These are phyloP conservation scores for Pluvianellus socialis DNA, from an alignment of 2,113 vertebrate genomes.

Conservation along the genomic window DNA sequence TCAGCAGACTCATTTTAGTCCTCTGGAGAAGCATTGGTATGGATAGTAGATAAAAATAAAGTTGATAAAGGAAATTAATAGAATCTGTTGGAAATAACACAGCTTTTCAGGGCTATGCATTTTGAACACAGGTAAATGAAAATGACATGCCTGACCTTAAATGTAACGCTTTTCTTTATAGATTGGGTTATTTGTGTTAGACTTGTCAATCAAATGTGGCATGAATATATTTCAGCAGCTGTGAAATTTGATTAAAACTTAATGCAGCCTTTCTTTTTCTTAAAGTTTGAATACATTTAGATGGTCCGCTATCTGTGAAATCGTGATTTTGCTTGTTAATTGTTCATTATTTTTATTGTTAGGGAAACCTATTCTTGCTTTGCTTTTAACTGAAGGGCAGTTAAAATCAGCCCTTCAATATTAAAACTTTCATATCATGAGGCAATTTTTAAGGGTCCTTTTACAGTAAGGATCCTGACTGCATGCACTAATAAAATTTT, in stretches of 20 bases:
- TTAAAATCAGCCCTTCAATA: neutral
- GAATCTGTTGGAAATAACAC: neutral
- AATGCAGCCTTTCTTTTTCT: conserved; percentile 44
- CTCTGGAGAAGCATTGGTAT: neutral
- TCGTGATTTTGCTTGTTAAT: conserved; percentile 69
- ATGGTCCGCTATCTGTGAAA: conserved; percentile 60
- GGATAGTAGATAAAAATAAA: conserved; percentile 7
- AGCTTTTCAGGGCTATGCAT: neutral
- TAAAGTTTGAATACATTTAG: conserved; percentile 52
- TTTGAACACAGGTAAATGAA: conserved; percentile 47
- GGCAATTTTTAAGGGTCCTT: neutral
- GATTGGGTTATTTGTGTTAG: conserved; percentile 60
- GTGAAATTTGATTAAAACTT: conserved; percentile 74
- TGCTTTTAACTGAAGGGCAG: conserved; percentile 20
- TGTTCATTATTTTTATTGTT: conserved; percentile 53
- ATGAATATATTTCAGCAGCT: conserved; percentile 62
- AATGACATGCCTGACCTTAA: conserved; percentile 62
- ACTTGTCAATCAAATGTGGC: conserved; percentile 63
- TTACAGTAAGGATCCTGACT: neutral
- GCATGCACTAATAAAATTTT: neutral
- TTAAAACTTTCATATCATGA: neutral
- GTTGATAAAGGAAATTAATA: conserved; percentile 2
- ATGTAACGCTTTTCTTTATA: conserved; percentile 49
- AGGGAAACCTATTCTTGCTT: conserved; percentile 40
- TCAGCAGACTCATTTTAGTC: neutral